Evolutionary conservation across 2,888 invertebrate genomes (phyloP), one percentile per base, ranked within the genome.

Genomic region (Ecdyonurus torrentis): DNA sequence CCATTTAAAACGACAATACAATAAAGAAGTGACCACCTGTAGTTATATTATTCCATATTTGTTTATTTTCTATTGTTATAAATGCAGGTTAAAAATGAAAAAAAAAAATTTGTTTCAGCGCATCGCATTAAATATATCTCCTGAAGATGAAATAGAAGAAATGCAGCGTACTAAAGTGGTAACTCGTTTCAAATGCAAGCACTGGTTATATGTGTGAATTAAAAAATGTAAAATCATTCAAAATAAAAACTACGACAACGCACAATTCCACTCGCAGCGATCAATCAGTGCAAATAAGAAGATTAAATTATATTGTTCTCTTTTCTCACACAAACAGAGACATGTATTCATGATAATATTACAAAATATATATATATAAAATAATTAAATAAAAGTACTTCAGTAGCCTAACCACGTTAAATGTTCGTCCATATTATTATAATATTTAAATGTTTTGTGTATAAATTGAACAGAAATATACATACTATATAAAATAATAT

Each of bases 151-250:
- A 68, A 84, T 84, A 69, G 83, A 83, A 66, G 79, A 81, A 1
- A 81, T 85, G 59, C 75, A 82, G 55, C 78, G 78, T 63, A 83
- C 80, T 0, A 82, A 81, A 59, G 77, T 82, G 1, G 81, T 83
- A 59, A 80, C 75, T 64, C 77, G 85, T 66, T 85, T 85, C 69
- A 79, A 80, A 65, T 81, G 83, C 72, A 78, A 76, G 68, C 85
- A 85, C 69, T 85, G 85, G 85, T 76, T 85, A 2, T 84, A 83
- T 67, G 81, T 85, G 23, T 85, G 82, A 79, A 64, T 37, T 15
- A 37, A 37, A 15, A 10, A 37, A 15, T 37, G 37, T 37, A 37
- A 37, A 10, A 5, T 37, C 5, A 37, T 37, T 10, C 37, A 37
- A 15, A 10, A 37, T 5, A 37, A 37, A 15, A 15, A 15, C 37